Percentiles rank a stretch among this genome's conserved stretches.
Evolutionary conservation across 2,797 vertebrate genomes (phyloP).

Genomic region (Danio choprae): DNA sequence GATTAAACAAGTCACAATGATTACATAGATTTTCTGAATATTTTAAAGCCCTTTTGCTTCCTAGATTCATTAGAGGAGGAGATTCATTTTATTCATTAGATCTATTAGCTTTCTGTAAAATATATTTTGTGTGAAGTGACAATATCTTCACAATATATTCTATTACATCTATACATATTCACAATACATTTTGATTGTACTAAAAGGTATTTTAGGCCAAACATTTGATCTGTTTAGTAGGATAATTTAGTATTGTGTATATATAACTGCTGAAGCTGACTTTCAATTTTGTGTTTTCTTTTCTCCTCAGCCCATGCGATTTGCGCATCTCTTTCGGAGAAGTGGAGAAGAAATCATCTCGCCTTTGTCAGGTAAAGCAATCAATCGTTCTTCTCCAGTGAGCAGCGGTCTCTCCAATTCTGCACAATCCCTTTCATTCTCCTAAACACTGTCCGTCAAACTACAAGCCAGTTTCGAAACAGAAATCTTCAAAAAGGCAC

Average conservation of each 20-base stretch:
- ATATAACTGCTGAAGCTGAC: background rate
- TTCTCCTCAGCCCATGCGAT: conserved; percentile 21
- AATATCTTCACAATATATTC: too few species aligned
- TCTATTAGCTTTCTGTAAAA: too few species aligned
- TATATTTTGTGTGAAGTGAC: too few species aligned
- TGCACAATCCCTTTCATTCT: background rate
- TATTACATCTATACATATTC: too few species aligned
- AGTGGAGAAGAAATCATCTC: too few species aligned
- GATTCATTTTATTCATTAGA: too few species aligned
- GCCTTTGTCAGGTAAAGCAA: background rate
- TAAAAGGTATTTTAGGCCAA: background rate
- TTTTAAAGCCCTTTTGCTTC: too few species aligned
- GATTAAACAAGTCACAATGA: too few species aligned
- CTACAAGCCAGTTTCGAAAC: background rate
- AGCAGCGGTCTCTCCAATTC: background rate
- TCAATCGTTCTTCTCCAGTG: background rate
- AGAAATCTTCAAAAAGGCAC: conserved; percentile 10
- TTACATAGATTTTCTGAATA: too few species aligned
- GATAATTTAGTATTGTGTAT: too few species aligned
- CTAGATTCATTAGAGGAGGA: too few species aligned
- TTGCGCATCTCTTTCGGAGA: conserved; percentile 4
- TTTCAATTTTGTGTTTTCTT: background rate
- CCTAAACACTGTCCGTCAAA: conserved; percentile 25
- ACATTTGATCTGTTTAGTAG: too few species aligned
- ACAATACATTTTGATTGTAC: background rate